Evolutionary conservation across 2,797 vertebrate genomes (phyloP), one percentile per base, ranked within the genome.

Genomic region (Anas bahamensis): DNA sequence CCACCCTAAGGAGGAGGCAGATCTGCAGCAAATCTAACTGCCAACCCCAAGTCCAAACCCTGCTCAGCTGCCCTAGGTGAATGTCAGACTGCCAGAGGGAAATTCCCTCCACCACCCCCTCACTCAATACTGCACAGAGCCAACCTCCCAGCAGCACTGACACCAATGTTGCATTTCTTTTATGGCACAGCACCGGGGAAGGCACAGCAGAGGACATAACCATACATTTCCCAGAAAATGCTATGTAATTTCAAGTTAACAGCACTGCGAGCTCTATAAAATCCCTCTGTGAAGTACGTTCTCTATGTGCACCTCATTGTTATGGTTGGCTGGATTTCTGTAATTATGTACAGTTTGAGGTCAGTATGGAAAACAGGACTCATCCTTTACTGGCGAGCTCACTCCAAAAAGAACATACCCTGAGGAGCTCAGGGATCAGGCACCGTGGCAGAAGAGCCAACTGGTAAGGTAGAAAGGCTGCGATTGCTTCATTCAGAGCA

Each of bases 331-430:
- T 94, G 86, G 85, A 96, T 94, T 94, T 87, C 93, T 16, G 39
- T 89, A 94, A 94, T 96, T 95, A 89, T 65, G 82, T 59, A 77
- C 6, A 50, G 21, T 69, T 89, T 95, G 84, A 95, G 82, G 77
- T 93, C 85, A 95, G 57, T 86, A 90, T 81, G 80, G 83, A 95
- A 97, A 97, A 94, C 17, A 53, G 53, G 57, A 41, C 79, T 93
- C 73, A 68, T 42, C 84, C 63, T 64, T 92, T 92, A 77, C 83
- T 85, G 82, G 74, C 50, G 89, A 89, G 82, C 72, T 95, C 84
- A 71, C 94, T 94, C 57, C 37, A 39, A 60, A 88, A 94, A 93
- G 37, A 85, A 68, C 56, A 56, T 52, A 60, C 69, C 76, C 95
- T 17, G 2, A 90, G 85, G 79, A 96, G 76, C 57, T 61, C 83